Evolutionary conservation across 64 coral and sea anemone species (phyloP).

Genomic region (Exaiptasia diaphana): DNA sequence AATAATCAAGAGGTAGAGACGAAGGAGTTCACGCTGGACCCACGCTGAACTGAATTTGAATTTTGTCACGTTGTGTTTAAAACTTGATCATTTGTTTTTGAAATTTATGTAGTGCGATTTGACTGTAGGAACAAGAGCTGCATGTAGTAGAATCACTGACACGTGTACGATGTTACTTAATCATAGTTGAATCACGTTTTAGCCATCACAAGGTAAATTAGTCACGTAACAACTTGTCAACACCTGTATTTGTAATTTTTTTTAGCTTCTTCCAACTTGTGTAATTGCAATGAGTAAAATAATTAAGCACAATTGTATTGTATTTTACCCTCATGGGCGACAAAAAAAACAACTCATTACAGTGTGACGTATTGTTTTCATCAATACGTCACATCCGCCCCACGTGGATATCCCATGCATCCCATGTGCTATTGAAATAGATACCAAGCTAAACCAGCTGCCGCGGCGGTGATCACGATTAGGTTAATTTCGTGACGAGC

Average conservation of each 20-base stretch:
- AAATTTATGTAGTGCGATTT: slow-evolving; percentile 7
- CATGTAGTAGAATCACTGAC: slow-evolving; percentile 32
- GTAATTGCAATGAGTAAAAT: slow-evolving; percentile 29
- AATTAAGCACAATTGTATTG: slow-evolving; percentile 5
- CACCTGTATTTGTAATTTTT: slow-evolving; percentile 12
- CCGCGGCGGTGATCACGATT: slow-evolving; percentile 21
- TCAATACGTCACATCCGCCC: slow-evolving; percentile 42
- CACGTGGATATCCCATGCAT: too few relatives aligned
- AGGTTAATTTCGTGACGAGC: slow-evolving; percentile 52
- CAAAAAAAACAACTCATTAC: not conserved
- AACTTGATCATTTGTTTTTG: not conserved
- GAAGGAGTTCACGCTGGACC: not conserved
- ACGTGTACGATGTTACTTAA: slow-evolving; percentile 19
- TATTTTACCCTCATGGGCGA: not conserved
- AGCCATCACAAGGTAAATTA: slow-evolving; percentile 24
- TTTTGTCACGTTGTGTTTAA: not conserved
- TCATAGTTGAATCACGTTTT: slow-evolving; percentile 28
- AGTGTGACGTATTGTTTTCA: not conserved
- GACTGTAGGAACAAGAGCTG: not conserved
- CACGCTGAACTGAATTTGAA: not conserved
- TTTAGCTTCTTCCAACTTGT: slow-evolving; percentile 33
- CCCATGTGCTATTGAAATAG: slow-evolving; percentile 49
- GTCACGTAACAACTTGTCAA: slow-evolving; percentile 11
- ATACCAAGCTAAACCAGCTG: slow-evolving; percentile 50
- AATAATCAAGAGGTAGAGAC: not conserved